A percentile compares a stretch with the other conserved stretches of the same genome.
phyloP scores from a whole-genome alignment of 2,888 invertebrate species.

The Camponotus fellah region DNA sequence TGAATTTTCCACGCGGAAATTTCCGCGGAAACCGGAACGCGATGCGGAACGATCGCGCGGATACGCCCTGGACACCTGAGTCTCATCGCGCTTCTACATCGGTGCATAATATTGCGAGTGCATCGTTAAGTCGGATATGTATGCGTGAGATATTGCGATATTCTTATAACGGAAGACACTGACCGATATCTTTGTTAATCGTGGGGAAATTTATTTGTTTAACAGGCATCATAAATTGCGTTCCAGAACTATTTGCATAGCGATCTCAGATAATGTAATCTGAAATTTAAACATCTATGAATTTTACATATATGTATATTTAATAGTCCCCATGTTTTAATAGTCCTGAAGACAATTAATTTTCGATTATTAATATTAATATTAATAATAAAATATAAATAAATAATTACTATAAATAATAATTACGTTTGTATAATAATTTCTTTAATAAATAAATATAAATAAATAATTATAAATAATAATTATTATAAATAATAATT shows the following conservation, averaged over 20 bases:
- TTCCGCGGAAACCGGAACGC: slow-evolving; percentile 23
- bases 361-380: too few species aligned
- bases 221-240: neutral
- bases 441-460: neutral
- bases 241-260: neutral
- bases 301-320: neutral
- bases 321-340: too few species aligned
- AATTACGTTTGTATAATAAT: neutral
- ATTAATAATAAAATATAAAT: too few species aligned
- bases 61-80: neutral
- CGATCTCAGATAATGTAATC: neutral
- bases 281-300: neutral
- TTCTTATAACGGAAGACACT: slow-evolving; percentile 50
- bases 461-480: neutral
- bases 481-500: neutral
- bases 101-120: slow-evolving; percentile 55
- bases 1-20: slow-evolving; percentile 42
- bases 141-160: slow-evolving; percentile 73
- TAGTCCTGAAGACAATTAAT: too few species aligned
- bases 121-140: slow-evolving; percentile 60
- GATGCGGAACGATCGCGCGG: neutral
- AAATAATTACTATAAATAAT: neutral
- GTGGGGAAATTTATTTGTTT: neutral
- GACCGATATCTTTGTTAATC: slow-evolving; percentile 17
- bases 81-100: slow-evolving; percentile 17